These are phyloP conservation scores for Anastatus disparis DNA, from an alignment of 1,140 invertebrate genomes.

Conservation along the genomic window DNA sequence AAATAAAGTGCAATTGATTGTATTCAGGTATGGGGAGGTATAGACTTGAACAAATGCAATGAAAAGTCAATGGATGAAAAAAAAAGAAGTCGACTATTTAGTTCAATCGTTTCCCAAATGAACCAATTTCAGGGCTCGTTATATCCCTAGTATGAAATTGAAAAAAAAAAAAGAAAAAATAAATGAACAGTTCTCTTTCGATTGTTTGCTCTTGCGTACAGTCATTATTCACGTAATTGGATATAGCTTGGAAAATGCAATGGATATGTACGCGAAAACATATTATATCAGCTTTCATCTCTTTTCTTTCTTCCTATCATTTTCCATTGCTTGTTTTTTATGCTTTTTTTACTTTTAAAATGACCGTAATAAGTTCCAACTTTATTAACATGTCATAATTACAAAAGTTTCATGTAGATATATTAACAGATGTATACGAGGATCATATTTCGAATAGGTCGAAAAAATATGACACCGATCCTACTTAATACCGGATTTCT, in stretches of 20 bases:
- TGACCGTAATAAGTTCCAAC: too few relatives aligned
- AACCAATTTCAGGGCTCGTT: slow-evolving; percentile 7
- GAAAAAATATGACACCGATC: too few relatives aligned
- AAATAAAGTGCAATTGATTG: slow-evolving; percentile 14
- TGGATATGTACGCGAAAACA: neutral
- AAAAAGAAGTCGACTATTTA: neutral
- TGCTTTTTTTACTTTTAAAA: too few relatives aligned
- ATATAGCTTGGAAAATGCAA: neutral
- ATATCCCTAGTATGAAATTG: neutral
- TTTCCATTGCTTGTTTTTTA: too few relatives aligned
- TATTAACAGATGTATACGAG: too few relatives aligned
- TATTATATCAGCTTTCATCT: neutral
- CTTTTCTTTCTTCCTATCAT: too few relatives aligned
- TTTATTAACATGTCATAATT: too few relatives aligned
- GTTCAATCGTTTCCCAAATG: neutral
- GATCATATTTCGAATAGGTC: too few relatives aligned
- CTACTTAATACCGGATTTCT: too few relatives aligned
- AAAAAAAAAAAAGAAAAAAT: neutral
- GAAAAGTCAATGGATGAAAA: too few relatives aligned
- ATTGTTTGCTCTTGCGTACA: neutral
- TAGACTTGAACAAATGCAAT: neutral
- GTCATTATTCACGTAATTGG: neutral
- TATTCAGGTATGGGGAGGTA: too few relatives aligned
- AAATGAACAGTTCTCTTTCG: neutral
- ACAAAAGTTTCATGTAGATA: too few relatives aligned